A percentile compares a stretch with the other conserved stretches of the same genome.
Conservation (phyloP, 2,888 invertebrate genomes). For the Scaeva pyrastri region DNA sequence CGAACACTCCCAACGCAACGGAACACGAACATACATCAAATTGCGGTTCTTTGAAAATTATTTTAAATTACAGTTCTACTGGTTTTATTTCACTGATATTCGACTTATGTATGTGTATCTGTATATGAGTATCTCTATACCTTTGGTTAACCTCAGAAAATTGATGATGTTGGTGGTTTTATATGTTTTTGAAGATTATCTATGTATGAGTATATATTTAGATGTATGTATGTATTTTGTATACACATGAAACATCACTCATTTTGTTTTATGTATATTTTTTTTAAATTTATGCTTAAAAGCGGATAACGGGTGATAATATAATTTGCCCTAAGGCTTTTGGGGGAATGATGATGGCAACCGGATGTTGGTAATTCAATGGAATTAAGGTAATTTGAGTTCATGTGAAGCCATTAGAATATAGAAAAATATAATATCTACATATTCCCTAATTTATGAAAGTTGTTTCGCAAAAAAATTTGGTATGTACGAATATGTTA, state of each 20-base stretch:
- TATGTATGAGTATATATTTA: background rate
- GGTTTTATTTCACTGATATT: background rate
- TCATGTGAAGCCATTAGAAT: background rate
- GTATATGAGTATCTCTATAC: no score
- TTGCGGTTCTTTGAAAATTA: conserved; percentile 56
- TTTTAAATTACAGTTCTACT: conserved; percentile 45
- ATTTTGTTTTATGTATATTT: background rate
- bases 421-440: background rate
- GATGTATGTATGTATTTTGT: no score
- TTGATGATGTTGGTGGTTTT: conserved; percentile 70
- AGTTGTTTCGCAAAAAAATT: background rate
- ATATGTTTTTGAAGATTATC: conserved; percentile 19
- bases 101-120: no score
- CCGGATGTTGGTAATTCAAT: background rate
- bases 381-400: conserved; percentile 22
- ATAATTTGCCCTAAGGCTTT: conserved; percentile 21
- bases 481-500: background rate
- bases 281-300: background rate
- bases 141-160: conserved; percentile 49
- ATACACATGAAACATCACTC: conserved; percentile 1
- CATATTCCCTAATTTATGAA: conserved; percentile 9
- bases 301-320: conserved; percentile 13
- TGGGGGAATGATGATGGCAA: background rate
- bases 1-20: background rate
- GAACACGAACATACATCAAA: background rate